Evolutionary conservation across 23 tunicate genomes (phyloP).

Genomic region (Halocynthia aurantium): DNA sequence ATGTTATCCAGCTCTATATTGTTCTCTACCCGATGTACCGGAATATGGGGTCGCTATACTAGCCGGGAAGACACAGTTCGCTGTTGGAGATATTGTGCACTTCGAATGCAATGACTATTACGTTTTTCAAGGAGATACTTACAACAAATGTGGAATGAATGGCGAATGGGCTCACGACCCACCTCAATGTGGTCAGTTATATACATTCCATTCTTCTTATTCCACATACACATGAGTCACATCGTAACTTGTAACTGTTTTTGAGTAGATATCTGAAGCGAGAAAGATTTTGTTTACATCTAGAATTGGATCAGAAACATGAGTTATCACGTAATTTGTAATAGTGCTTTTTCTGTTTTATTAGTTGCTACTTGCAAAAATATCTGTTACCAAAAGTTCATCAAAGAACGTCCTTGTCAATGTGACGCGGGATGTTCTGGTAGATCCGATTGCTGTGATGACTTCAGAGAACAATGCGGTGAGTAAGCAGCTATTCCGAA

Average conservation of each 20-base stretch:
- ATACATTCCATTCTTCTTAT: too few species aligned
- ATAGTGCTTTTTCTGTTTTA: too few species aligned
- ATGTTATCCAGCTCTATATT: not conserved
- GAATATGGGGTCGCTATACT: not conserved
- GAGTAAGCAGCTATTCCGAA: not conserved
- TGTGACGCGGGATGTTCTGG: conserved; percentile 6
- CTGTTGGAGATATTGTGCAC: conserved; percentile 6
- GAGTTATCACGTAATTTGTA: too few species aligned
- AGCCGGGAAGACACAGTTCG: not conserved
- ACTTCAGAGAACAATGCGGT: conserved; percentile 13
- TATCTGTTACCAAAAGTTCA: too few species aligned
- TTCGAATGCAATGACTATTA: conserved; percentile 25
- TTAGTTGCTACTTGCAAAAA: too few species aligned
- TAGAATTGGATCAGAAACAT: too few species aligned
- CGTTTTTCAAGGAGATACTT: not conserved
- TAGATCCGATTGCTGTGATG: conserved; percentile 23
- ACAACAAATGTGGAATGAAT: not conserved
- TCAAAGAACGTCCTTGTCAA: conserved; percentile 18
- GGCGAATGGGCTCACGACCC: conserved; percentile 10
- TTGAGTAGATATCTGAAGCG: too few species aligned
- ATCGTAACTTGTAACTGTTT: too few species aligned
- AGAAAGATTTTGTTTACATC: too few species aligned
- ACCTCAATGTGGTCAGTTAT: not conserved
- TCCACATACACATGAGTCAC: too few species aligned
- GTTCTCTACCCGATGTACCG: not conserved